Conservation (phyloP, 1,140 invertebrate genomes). For the Armadillidium nasatum region DNA sequence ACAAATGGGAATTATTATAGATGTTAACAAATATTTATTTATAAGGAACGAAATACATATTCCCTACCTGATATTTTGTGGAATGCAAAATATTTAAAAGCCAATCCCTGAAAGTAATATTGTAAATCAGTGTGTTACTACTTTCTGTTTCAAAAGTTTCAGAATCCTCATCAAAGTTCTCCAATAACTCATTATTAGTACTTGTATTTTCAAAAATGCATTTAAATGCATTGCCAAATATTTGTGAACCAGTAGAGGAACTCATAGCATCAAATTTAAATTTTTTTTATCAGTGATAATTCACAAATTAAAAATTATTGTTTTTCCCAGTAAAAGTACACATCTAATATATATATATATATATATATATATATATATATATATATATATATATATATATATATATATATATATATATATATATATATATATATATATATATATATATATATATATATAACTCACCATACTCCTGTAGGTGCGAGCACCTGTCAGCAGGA, state of each 20-base stretch:
- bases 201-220: background rate
- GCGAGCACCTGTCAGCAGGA: no score
- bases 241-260: background rate
- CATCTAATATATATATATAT: background rate
- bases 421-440: conserved; percentile 2
- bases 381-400: conserved; percentile 15
- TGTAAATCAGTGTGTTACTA: background rate
- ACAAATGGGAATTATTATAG: no score
- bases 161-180: background rate
- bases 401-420: background rate
- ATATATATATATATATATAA: background rate
- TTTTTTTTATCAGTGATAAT: no score
- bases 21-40: no score
- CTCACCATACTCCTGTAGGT: background rate
- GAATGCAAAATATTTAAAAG: background rate
- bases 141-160: background rate
- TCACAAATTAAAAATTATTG: no score
- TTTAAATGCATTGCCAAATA: background rate
- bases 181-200: background rate
- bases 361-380: conserved; percentile 15
- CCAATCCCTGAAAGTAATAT: background rate
- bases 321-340: background rate
- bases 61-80: background rate
- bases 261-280: background rate
- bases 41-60: background rate